Evolutionary conservation across 1,140 invertebrate species (phyloP).

Genomic region (Orchesella cincta): DNA sequence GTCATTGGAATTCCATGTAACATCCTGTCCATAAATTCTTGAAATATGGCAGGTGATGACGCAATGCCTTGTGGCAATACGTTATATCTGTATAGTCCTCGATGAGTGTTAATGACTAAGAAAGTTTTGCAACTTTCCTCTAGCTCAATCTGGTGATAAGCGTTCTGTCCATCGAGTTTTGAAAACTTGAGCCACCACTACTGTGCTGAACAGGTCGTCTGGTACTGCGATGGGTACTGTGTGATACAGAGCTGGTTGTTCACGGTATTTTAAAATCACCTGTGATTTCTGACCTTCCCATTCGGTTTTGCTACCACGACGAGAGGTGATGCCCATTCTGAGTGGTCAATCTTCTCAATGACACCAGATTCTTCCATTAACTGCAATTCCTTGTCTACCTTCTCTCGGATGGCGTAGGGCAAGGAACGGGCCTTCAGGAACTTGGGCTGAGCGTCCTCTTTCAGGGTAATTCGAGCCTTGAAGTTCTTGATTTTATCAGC

Average conservation of each 20-base stretch:
- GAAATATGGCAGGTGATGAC: constrained; percentile 55
- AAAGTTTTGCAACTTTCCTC: constrained; percentile 50
- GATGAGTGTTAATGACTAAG: constrained; percentile 52
- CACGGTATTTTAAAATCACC: constrained; percentile 53
- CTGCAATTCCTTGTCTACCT: constrained; percentile 53
- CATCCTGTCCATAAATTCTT: constrained; percentile 55
- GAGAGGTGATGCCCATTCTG: constrained; percentile 56
- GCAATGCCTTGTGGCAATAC: constrained; percentile 23
- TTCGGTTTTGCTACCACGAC: constrained; percentile 54
- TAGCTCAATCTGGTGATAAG: constrained; percentile 50
- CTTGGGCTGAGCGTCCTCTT: constrained; percentile 32
- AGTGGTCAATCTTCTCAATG: constrained; percentile 51
- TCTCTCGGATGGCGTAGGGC: constrained; percentile 46
- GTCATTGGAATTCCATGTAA: constrained; percentile 50
- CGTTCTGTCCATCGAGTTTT: constrained; percentile 51
- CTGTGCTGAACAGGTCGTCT: constrained; percentile 46
- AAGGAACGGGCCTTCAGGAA: constrained; percentile 49
- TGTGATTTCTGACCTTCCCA: constrained; percentile 54
- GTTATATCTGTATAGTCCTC: constrained; percentile 51
- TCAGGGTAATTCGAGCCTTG: constrained; percentile 33
- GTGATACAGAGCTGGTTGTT: constrained; percentile 51
- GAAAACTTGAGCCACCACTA: constrained; percentile 49
- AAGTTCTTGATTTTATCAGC: neutral
- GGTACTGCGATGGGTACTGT: constrained; percentile 51
- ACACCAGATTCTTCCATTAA: constrained; percentile 44